Percentiles rank a stretch among this genome's conserved stretches.
phyloP scores from a whole-genome alignment of 2,113 vertebrate species.

The Ranitomeya imitator region DNA sequence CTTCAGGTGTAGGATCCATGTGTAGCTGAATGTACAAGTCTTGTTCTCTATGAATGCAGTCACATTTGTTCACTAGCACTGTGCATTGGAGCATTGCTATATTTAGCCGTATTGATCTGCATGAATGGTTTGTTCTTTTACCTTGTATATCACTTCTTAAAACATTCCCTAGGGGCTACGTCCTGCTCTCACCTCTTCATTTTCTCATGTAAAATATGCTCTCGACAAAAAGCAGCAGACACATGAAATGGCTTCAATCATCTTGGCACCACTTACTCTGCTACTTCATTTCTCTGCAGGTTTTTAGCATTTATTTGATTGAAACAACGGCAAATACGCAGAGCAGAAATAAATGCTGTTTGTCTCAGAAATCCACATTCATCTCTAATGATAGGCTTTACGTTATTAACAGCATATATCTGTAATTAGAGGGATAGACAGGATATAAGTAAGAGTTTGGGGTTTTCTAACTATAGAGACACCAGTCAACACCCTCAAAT shows the following conservation, averaged over 20 bases:
- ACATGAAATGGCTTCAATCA: slow-evolving; percentile 13
- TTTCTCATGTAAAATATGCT: slow-evolving; percentile 18
- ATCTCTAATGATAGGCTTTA: slow-evolving; percentile 7
- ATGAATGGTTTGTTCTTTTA: slow-evolving; percentile 34
- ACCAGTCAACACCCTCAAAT: not conserved
- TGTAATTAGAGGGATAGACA: slow-evolving; percentile 6
- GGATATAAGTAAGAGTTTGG: not conserved
- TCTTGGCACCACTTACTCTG: not conserved
- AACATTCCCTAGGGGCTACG: slow-evolving; percentile 10
- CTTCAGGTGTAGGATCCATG: not conserved
- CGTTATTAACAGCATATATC: not conserved
- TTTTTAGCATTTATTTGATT: slow-evolving; percentile 1
- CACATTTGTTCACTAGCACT: slow-evolving; percentile 31
- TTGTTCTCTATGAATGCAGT: slow-evolving; percentile 5
- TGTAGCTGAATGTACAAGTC: not conserved
- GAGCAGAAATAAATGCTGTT: not conserved
- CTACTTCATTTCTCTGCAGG: slow-evolving; percentile 22
- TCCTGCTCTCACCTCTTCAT: slow-evolving; percentile 45
- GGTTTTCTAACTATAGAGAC: not conserved
- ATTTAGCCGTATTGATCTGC: slow-evolving; percentile 48
- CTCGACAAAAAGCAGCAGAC: slow-evolving; percentile 17
- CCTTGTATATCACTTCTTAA: slow-evolving; percentile 28
- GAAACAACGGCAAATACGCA: not conserved
- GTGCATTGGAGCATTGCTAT: slow-evolving; percentile 4
- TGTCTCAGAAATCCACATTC: not conserved